Evolutionary conservation across 1,140 invertebrate genomes (phyloP), one percentile per base, ranked within the genome.

Genomic region (Pissodes strobi): DNA sequence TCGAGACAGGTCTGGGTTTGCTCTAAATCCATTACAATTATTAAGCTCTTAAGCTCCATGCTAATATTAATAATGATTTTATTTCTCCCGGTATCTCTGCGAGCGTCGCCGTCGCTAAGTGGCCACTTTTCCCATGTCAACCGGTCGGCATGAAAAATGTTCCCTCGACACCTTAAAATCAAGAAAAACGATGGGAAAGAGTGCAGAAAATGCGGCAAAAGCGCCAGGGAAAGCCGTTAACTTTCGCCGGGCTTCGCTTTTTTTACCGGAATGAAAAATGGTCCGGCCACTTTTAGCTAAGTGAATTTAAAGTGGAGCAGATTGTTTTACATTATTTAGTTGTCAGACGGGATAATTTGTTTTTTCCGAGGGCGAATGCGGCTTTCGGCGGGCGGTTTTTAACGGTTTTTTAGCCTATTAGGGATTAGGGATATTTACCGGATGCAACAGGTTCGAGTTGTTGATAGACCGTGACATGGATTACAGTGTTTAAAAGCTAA

Each of bases 311-410:
- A 57, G 52, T 64, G 62, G 52, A 64, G 52, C 62, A 64, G 52
- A 64, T 64, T 64, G 62, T 64, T 64, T 64, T 64, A 64, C 62
- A 64, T 64, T 64, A 64, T 64, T 64, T 64, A 57, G 52, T 49
- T 49, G 62, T 64, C 53, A 55, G 39, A n/a, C 37, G 39, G 61
- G 25, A 27, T 27, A 27, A 27, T 27, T 27, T 27, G 25, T 27
- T 27, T 27, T 27, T 27, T 27, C 25, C 2, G 38, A n/a, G 38
- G 38, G 4, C 38, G 38, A 2, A 5, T 17, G n/a, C 12, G 2
- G 4, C n/a, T 39, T 39, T 39, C 30, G 30, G 6, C 30, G 30
- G 38, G 38, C n/a, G 38, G 38, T n/a, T 39, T 39, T 39, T 39
- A 4, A 6, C 3, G 25, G 38, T 2, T 3, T 3, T 39, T 39